phyloP scores from a whole-genome alignment of 2,888 invertebrate species.

The Drosophila maculinotata region DNA sequence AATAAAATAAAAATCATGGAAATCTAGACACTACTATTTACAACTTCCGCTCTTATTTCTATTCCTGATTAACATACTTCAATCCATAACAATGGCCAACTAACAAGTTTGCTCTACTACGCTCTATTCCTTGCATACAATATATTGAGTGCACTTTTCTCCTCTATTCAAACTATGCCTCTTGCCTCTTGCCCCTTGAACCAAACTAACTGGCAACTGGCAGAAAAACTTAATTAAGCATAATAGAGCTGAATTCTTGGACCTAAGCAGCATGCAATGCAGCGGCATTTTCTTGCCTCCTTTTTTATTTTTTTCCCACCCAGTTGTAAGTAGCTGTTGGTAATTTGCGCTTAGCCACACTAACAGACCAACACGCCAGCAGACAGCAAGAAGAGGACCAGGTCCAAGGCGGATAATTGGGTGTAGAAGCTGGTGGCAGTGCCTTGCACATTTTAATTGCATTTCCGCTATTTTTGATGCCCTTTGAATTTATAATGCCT shows the following conservation, averaged over 20 bases:
- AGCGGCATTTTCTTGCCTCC: conserved; percentile 25
- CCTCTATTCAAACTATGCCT: conserved; percentile 24
- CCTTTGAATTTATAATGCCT: conserved; percentile 72
- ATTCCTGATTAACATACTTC: conserved; percentile 16
- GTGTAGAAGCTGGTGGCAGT: background rate
- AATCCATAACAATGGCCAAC: conserved; percentile 38
- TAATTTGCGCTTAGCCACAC: conserved; percentile 78
- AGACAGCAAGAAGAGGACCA: background rate
- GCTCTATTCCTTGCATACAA: conserved; percentile 20
- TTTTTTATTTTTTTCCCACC: conserved; percentile 14
- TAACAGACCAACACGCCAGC: conserved; percentile 61
- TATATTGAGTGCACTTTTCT: conserved; percentile 35
- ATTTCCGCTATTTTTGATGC: conserved; percentile 79
- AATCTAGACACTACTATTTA: no score
- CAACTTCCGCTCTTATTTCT: background rate
- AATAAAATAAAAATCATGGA: no score
- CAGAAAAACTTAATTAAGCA: conserved; percentile 74
- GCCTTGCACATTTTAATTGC: conserved; percentile 72
- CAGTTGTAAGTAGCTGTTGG: conserved; percentile 72
- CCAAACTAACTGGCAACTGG: conserved; percentile 45
- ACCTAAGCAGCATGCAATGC: conserved; percentile 22
- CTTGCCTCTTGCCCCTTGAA: conserved; percentile 24
- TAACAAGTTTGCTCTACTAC: conserved; percentile 41
- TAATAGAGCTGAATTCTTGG: conserved; percentile 60
- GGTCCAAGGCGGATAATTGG: background rate